phyloP scores from a whole-genome alignment of 1,140 invertebrate genomes.

The Augochlora pura region DNA sequence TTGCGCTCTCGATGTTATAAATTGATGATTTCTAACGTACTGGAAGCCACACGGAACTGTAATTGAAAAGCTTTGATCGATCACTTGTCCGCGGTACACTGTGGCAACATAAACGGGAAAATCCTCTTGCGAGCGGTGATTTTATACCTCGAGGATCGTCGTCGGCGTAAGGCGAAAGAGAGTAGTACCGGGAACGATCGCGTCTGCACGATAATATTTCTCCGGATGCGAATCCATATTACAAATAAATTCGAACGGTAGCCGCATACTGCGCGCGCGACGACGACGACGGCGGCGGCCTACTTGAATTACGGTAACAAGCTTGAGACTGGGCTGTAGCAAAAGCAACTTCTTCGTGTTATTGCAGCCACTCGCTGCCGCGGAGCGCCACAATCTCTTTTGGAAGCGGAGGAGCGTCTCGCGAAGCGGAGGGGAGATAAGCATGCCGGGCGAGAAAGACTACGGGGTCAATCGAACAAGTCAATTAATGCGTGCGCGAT shows the following conservation, averaged over 20 bases:
- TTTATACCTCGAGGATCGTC: too few species aligned
- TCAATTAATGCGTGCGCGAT: slow-evolving; percentile 14
- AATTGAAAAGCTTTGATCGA: too few species aligned
- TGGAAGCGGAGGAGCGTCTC: background rate
- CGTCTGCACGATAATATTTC: too few species aligned
- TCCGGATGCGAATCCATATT: background rate
- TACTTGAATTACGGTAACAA: background rate
- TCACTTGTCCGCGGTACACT: too few species aligned
- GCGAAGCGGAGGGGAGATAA: slow-evolving; percentile 6
- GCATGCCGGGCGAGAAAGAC: slow-evolving; percentile 5
- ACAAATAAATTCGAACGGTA: background rate
- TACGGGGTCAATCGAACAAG: slow-evolving; percentile 29
- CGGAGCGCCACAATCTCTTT: background rate
- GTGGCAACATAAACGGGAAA: too few species aligned
- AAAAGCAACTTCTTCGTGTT: slow-evolving; percentile 4
- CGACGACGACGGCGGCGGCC: background rate
- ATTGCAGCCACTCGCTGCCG: background rate
- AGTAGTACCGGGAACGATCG: too few species aligned
- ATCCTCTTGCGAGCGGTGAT: too few species aligned
- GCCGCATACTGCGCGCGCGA: background rate
- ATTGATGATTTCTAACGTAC: too few species aligned
- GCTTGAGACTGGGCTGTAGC: background rate
- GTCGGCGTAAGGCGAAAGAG: too few species aligned
- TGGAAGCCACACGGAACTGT: too few species aligned
- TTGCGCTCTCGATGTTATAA: too few species aligned